phyloP scores from a whole-genome alignment of 1,140 invertebrate species.

The Halesus radiatus region DNA sequence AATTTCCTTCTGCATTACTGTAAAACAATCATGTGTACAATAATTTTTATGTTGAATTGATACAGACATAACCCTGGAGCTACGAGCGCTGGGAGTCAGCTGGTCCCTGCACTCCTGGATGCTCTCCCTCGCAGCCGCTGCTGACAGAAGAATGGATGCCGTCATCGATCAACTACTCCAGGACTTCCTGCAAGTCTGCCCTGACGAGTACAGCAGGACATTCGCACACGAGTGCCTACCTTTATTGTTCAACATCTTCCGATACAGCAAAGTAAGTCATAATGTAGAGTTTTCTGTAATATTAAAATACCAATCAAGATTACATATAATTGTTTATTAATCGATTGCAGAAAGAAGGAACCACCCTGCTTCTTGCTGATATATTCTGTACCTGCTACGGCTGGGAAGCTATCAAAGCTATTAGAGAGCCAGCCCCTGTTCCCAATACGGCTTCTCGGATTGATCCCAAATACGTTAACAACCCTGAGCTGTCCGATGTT shows the following conservation, averaged over 20 bases:
- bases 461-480: slow-evolving; percentile 93
- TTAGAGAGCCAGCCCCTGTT: slow-evolving; percentile 79
- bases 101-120: slow-evolving; percentile 95
- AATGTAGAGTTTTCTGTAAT: neutral
- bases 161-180: slow-evolving; percentile 92
- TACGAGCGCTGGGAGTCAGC: slow-evolving; percentile 84
- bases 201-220: slow-evolving; percentile 86
- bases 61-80: slow-evolving; percentile 86
- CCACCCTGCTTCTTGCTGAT: slow-evolving; percentile 87
- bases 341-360: slow-evolving; percentile 84
- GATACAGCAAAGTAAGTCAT: slow-evolving; percentile 84
- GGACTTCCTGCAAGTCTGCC: slow-evolving; percentile 90
- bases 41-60: slow-evolving; percentile 9
- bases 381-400: slow-evolving; percentile 92
- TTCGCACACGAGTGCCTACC: slow-evolving; percentile 93
- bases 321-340: slow-evolving; percentile 39
- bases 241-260: slow-evolving; percentile 90
- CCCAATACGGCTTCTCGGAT: slow-evolving; percentile 76
- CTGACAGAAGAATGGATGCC: slow-evolving; percentile 84
- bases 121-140: slow-evolving; percentile 87
- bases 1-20: too few relatives aligned
- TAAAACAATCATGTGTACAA: too few relatives aligned
- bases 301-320: neutral
- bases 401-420: slow-evolving; percentile 85
- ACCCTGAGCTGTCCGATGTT: slow-evolving; percentile 91